These are phyloP conservation scores for Cephalopterus ornatus DNA, from an alignment of 2,113 vertebrate species.

Conservation along the genomic window DNA sequence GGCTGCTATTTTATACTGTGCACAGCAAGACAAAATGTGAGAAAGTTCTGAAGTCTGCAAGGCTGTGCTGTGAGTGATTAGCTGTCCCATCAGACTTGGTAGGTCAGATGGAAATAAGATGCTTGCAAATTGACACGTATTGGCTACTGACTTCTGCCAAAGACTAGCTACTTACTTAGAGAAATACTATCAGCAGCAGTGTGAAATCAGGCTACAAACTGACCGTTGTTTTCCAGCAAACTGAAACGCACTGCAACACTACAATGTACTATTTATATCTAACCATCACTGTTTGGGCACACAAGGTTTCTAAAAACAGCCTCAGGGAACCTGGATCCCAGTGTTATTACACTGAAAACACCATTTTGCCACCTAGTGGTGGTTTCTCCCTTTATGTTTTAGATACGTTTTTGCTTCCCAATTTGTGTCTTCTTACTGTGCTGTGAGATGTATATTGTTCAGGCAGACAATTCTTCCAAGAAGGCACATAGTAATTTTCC, in stretches of 20 bases:
- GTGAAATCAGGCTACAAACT: neutral
- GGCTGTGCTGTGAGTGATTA: neutral
- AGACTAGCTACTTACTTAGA: neutral
- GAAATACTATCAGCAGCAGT: neutral
- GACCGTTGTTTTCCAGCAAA: neutral
- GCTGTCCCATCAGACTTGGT: neutral
- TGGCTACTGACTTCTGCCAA: neutral
- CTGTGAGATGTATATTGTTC: neutral
- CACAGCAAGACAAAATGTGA: neutral
- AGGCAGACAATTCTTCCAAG: neutral
- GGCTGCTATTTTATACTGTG: neutral
- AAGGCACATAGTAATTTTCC: neutral
- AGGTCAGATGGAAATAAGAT: neutral
- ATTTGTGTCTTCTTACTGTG: neutral
- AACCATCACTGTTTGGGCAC: neutral
- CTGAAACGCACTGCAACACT: neutral
- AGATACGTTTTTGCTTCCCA: neutral
- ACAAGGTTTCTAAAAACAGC: neutral
- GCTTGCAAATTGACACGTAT: neutral
- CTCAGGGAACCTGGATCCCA: neutral
- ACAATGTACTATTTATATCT: neutral
- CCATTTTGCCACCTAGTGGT: slow-evolving; percentile 74
- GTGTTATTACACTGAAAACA: slow-evolving; percentile 5
- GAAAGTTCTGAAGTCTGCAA: neutral
- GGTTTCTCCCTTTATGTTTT: neutral